phyloP scores from a whole-genome alignment of 2,888 invertebrate species.

The Bhutanitis thaidina region DNA sequence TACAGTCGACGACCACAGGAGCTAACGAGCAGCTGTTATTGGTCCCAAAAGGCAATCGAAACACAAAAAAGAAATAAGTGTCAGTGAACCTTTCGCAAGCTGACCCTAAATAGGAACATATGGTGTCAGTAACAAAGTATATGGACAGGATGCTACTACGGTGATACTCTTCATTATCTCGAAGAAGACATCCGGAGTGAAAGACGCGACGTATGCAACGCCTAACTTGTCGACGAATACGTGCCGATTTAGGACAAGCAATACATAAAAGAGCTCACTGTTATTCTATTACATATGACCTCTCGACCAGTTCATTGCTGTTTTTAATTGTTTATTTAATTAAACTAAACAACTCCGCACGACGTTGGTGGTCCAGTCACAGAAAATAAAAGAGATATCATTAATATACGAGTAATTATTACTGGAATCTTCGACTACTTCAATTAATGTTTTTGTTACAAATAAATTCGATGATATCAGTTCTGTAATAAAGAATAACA shows the following conservation, averaged over 20 bases:
- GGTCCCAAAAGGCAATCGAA: neutral
- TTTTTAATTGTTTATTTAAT: constrained; percentile 16
- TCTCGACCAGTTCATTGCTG: constrained; percentile 5
- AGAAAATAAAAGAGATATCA: constrained; percentile 2
- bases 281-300: constrained; percentile 16
- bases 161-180: constrained; percentile 11
- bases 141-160: constrained; percentile 2
- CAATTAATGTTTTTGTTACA: neutral
- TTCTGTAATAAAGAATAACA: no score
- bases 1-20: neutral
- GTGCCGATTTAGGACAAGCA: constrained; percentile 2
- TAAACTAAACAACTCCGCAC: neutral
- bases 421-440: neutral
- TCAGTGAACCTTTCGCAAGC: neutral
- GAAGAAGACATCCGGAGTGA: constrained; percentile 11
- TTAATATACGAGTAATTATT: neutral
- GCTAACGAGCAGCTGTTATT: neutral
- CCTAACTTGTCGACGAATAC: neutral
- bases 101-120: neutral
- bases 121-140: constrained; percentile 1
- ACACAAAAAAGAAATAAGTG: neutral
- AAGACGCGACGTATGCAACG: constrained; percentile 9
- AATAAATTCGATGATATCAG: neutral
- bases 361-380: constrained; percentile 10
- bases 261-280: constrained; percentile 13